Conservation (phyloP, 2,113 vertebrate genomes). For the Phylloscopus whistleri region DNA sequence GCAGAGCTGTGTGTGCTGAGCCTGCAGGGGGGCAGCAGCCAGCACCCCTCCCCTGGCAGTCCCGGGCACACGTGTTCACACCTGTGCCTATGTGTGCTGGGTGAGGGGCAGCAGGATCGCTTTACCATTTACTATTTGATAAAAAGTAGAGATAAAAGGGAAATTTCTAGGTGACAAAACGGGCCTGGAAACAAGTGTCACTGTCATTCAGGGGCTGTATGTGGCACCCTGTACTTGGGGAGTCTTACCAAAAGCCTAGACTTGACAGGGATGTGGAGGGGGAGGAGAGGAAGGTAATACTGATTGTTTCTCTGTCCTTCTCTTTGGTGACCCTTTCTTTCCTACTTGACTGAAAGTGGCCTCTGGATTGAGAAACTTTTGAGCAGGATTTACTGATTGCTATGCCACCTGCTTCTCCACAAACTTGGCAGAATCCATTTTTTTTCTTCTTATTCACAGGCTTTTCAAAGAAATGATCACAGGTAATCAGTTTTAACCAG, state of each 20-base stretch:
- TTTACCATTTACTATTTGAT: accelerated
- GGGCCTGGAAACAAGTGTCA: accelerated
- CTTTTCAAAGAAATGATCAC: neutral
- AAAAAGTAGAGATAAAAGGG: neutral
- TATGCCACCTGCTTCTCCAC: neutral
- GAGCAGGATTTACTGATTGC: neutral
- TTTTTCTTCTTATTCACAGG: neutral
- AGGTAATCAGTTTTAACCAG: neutral
- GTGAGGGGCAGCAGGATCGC: neutral
- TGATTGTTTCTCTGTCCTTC: neutral
- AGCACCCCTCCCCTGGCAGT: accelerated
- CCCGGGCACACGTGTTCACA: accelerated
- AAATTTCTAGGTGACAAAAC: neutral
- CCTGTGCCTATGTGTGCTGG: accelerated
- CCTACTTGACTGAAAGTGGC: neutral
- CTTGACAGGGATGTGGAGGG: neutral
- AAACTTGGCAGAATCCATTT: neutral
- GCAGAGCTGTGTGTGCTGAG: accelerated
- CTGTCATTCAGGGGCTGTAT: accelerated
- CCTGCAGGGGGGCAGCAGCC: accelerated
- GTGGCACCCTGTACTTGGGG: neutral
- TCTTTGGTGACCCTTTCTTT: neutral
- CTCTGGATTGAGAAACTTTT: neutral
- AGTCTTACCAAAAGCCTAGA: neutral
- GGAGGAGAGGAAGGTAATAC: neutral